Evolutionary conservation across 2,888 invertebrate genomes (phyloP).

Genomic region (Meteorus cinctellus): DNA sequence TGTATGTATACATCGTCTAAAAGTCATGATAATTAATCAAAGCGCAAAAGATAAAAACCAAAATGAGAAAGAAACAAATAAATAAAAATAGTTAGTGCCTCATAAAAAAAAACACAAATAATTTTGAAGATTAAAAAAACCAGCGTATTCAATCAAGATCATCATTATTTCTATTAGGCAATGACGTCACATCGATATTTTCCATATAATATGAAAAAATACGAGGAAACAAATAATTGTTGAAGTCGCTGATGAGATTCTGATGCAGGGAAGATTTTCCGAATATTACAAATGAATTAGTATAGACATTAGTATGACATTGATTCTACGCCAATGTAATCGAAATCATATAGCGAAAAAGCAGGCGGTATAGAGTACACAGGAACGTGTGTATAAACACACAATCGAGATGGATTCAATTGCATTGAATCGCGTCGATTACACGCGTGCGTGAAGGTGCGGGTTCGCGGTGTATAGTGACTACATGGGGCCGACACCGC

Average conservation of each 20-base stretch:
- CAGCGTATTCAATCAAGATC: constrained; percentile 15
- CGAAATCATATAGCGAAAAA: background rate
- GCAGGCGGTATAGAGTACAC: background rate
- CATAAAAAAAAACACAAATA: background rate
- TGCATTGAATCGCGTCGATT: background rate
- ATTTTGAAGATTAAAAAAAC: background rate
- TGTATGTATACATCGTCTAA: background rate
- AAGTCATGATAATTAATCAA: constrained; percentile 6
- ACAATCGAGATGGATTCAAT: background rate
- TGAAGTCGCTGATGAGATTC: too few species aligned
- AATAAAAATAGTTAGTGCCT: background rate
- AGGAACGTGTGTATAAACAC: background rate
- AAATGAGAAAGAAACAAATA: background rate
- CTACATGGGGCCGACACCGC: background rate
- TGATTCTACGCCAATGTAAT: too few species aligned
- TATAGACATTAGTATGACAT: too few species aligned
- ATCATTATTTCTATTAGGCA: background rate
- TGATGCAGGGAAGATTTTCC: too few species aligned
- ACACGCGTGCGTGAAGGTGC: background rate
- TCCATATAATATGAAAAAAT: too few species aligned
- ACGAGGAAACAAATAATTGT: too few species aligned
- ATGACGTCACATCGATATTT: too few species aligned
- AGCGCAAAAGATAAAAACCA: background rate
- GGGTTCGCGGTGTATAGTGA: too few species aligned
- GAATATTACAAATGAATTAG: too few species aligned